phyloP scores from a whole-genome alignment of 2,888 invertebrate species.

The Chymomyza fuscimana region DNA sequence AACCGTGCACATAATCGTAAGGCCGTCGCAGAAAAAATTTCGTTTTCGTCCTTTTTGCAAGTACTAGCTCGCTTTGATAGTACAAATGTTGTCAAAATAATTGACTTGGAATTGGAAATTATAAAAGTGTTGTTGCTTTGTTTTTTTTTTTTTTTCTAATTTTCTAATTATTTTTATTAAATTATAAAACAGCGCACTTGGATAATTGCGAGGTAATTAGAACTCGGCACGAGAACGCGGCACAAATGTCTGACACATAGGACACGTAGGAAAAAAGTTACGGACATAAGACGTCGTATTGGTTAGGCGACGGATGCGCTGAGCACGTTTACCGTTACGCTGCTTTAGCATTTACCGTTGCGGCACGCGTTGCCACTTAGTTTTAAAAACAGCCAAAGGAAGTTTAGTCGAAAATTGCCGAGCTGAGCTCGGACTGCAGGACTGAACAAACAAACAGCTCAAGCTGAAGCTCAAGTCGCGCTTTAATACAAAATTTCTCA shows the following conservation, averaged over 20 bases:
- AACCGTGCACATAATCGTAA: neutral
- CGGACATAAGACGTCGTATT: neutral
- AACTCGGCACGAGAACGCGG: neutral
- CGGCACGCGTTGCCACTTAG: slow-evolving; percentile 12
- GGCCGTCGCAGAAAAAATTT: slow-evolving; percentile 7
- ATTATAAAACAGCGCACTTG: neutral
- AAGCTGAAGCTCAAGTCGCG: slow-evolving; percentile 29
- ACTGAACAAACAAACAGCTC: slow-evolving; percentile 1
- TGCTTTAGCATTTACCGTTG: slow-evolving; percentile 34
- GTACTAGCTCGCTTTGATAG: too few species aligned
- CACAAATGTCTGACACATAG: neutral
- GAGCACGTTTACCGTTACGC: slow-evolving; percentile 17
- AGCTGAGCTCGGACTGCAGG: slow-evolving; percentile 11
- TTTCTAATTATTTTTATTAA: slow-evolving; percentile 15
- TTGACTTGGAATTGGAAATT: slow-evolving; percentile 28
- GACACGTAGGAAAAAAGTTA: neutral
- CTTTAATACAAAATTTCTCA: neutral
- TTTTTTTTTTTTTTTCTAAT: slow-evolving; percentile 20
- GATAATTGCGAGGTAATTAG: slow-evolving; percentile 30
- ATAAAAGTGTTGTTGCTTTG: slow-evolving; percentile 19
- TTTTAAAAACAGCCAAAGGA: neutral
- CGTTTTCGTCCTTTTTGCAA: too few species aligned
- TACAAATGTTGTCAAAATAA: too few species aligned
- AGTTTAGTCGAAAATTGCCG: neutral
- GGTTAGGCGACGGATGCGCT: slow-evolving; percentile 36